Conservation (phyloP, 2,797 vertebrate genomes). For the Muscicapa striata region DNA sequence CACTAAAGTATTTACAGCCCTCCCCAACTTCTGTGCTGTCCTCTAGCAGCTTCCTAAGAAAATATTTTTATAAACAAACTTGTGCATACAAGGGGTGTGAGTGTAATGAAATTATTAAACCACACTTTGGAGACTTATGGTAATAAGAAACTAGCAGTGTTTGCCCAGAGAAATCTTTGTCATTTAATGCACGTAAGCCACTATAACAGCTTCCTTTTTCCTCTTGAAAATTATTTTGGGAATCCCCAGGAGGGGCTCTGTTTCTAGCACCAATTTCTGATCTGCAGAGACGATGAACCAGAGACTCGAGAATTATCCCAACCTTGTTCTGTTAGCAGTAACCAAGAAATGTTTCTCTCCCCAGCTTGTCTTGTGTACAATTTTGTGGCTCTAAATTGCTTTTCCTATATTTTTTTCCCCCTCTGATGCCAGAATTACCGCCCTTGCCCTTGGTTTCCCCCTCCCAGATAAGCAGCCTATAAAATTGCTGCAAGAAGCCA, state of each 20-base stretch:
- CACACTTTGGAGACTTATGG: neutral
- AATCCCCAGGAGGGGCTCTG: neutral
- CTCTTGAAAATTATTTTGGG: neutral
- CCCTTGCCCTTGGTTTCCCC: neutral
- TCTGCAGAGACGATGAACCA: neutral
- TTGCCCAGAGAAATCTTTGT: neutral
- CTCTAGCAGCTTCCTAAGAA: neutral
- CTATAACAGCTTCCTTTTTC: neutral
- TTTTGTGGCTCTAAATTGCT: neutral
- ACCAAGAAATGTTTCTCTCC: neutral
- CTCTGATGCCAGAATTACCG: neutral
- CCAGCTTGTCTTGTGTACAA: accelerated
- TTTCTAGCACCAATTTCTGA: neutral
- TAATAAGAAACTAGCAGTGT: neutral
- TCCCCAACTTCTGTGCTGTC: neutral
- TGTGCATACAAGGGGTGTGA: neutral
- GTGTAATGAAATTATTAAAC: neutral
- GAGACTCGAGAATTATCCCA: neutral
- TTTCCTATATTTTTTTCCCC: accelerated
- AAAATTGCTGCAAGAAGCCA: neutral
- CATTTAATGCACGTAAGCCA: neutral
- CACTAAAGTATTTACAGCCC: neutral
- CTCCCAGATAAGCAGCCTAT: neutral
- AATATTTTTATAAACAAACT: neutral
- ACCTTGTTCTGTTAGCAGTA: neutral